phyloP scores from a whole-genome alignment of 2,113 vertebrate species.

The Brienomyrus brachyistius region DNA sequence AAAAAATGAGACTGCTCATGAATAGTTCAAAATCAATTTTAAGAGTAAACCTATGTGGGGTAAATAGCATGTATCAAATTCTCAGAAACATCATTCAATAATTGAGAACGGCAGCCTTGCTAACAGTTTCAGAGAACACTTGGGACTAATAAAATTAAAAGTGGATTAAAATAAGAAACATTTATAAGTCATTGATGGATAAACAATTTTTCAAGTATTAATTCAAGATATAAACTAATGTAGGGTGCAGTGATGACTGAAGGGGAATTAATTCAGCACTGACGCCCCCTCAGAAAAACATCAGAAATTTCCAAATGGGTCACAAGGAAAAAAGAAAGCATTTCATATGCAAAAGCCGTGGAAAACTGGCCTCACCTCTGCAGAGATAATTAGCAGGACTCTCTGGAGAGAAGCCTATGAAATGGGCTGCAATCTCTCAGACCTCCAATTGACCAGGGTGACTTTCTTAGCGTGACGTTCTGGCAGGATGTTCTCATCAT shows the following conservation, averaged over 20 bases:
- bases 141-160: not conserved
- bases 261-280: not conserved
- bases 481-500: not conserved
- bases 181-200: not conserved
- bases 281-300: not conserved
- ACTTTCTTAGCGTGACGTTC: not conserved
- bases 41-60: not conserved
- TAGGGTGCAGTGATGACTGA: not conserved
- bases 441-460: not conserved
- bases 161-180: not conserved
- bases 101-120: not conserved
- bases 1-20: not conserved
- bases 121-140: not conserved
- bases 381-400: not conserved
- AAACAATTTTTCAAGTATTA: not conserved
- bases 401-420: not conserved
- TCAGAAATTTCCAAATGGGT: not conserved
- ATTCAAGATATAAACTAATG: not conserved
- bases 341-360: not conserved
- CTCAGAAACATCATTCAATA: not conserved
- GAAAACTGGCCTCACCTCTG: not conserved
- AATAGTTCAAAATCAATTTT: not conserved
- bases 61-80: not conserved
- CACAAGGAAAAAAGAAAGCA: not conserved
- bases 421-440: not conserved